Percentiles rank a stretch among this genome's conserved stretches.
Evolutionary conservation across 2,113 vertebrate species (phyloP).

Genomic region (Odocoileus hemionus): DNA sequence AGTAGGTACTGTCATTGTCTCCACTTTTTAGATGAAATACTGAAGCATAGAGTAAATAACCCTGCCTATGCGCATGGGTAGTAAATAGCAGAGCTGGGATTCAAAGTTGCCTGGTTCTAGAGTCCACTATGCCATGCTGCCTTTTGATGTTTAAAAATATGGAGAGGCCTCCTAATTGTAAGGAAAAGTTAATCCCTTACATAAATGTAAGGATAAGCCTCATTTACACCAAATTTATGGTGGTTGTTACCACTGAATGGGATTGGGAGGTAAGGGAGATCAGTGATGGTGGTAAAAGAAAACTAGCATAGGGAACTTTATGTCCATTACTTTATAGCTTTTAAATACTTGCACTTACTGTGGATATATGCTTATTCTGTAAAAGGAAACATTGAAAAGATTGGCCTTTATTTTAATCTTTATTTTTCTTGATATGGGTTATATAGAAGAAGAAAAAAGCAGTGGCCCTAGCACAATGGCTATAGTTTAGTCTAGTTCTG

Average conservation of each 20-base stretch:
- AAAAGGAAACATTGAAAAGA: background rate
- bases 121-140: background rate
- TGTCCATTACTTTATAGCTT: background rate
- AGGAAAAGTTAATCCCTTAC: background rate
- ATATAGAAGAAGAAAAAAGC: background rate
- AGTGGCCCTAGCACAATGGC: background rate
- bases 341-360: background rate
- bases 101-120: background rate
- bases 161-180: background rate
- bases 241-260: background rate
- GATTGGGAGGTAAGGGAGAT: background rate
- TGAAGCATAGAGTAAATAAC: background rate
- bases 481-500: background rate
- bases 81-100: background rate
- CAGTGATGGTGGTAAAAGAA: background rate
- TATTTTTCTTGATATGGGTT: background rate
- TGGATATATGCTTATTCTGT: background rate
- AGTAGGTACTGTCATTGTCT: background rate
- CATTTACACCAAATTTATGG: background rate
- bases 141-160: background rate
- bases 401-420: conserved; percentile 11
- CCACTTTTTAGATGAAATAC: background rate
- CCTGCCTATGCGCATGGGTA: background rate
- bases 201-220: background rate
- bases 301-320: conserved; percentile 1